Base-by-base conservation (phyloP, 1,140 invertebrate genomes). In the Hycleus phaleratus region DNA sequence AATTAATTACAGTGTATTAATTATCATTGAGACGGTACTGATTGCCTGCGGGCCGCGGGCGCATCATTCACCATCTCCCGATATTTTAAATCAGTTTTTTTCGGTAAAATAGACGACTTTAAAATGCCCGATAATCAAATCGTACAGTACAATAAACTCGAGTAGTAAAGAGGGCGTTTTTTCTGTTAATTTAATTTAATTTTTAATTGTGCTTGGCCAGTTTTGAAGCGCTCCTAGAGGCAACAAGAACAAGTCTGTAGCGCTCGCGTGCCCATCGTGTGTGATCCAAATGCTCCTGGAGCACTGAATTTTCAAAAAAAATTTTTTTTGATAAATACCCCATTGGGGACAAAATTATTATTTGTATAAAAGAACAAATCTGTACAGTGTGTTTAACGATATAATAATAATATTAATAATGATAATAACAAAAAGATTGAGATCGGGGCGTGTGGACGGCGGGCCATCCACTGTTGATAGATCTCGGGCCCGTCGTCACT, bases 311-410 rank as follows among this genome's bases (percentile, higher is more conserved):
- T 32, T 32, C 1, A 32, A 32, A 32, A 32, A 32, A 2, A 32
- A 32, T 0, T 0, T 5, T 0, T 5, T 32, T 32, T 32, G 32
- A 32, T 32, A 32, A 32, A 32, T 32, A 32, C 32, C 55, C 56
- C 52, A 58, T 51, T 18, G 61, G 61, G 59, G 61, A 55, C 48
- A 42, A 60, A 51, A 57, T 61, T 58, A 55, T 61, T 49, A 55
- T 56, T 56, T 60, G 52, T 56, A 56, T 48, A 56, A 56, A 56
- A 26, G 47, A 58, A 51, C 38, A 59, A 60, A 50, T 53, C 55
- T 64, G 58, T 66, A 65, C 64, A 65, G 67, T 65, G 65, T 65
- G 63, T 61, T 60, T 56, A 58, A 58, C 56, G 50, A 54, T 43
- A 56, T 42, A 54, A 18, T 18, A 18, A 18, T 18, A 18, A 32